Percentiles rank a stretch among this genome's conserved stretches.
Conservation (phyloP, 2,888 invertebrate species). For the Prionchulus punctatus region DNA sequence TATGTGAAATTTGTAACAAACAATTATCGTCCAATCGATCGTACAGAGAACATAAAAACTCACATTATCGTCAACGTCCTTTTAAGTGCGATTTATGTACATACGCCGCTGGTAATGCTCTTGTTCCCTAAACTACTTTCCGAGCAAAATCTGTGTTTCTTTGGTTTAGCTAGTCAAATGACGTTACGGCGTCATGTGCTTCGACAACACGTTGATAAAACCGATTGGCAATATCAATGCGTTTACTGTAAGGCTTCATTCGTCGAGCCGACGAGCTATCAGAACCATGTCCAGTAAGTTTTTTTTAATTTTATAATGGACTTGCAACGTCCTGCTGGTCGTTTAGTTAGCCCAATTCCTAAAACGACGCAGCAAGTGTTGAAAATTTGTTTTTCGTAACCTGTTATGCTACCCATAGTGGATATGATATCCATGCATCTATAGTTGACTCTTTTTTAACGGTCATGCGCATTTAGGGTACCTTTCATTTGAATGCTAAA, state of each 20-base stretch:
- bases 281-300: conserved; percentile 25
- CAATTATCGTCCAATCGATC: conserved; percentile 27
- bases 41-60: conserved; percentile 26
- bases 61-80: conserved; percentile 21
- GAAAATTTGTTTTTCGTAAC: too few relatives aligned
- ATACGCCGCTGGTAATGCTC: conserved; percentile 25
- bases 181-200: conserved; percentile 26
- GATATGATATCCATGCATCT: too few relatives aligned
- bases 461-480: too few relatives aligned
- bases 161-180: conserved; percentile 28
- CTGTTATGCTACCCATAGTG: too few relatives aligned
- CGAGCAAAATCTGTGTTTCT: background rate
- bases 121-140: background rate
- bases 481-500: too few relatives aligned
- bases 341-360: too few relatives aligned
- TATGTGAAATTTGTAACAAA: conserved; percentile 19
- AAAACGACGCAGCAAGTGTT: too few relatives aligned
- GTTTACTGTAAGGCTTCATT: conserved; percentile 23
- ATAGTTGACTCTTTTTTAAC: too few relatives aligned
- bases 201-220: conserved; percentile 23
- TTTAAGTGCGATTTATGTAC: conserved; percentile 25
- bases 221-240: conserved; percentile 28
- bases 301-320: background rate
- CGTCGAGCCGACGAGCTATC: conserved; percentile 31
- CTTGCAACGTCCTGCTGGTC: too few relatives aligned